A percentile compares a stretch with the other conserved stretches of the same genome.
phyloP scores from a whole-genome alignment of 2,797 vertebrate species.

The Tinamus major region DNA sequence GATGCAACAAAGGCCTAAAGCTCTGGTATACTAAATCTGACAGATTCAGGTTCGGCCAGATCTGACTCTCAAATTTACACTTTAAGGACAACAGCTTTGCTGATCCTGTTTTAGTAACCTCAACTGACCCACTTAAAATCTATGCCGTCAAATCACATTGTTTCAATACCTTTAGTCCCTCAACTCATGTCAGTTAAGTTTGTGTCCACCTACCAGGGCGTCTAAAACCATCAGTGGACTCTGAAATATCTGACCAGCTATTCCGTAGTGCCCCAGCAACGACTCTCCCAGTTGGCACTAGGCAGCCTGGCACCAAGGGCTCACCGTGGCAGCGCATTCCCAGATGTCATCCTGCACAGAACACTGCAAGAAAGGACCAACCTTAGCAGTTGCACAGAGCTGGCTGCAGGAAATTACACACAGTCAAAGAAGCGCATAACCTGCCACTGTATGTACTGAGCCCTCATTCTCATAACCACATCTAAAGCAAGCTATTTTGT shows the following conservation, averaged over 20 bases:
- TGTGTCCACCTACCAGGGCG: neutral
- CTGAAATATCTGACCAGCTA: neutral
- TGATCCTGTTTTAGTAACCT: accelerated
- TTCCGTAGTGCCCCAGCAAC: neutral
- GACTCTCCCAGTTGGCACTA: neutral
- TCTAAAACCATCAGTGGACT: neutral
- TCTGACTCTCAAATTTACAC: neutral
- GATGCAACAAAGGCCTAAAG: neutral
- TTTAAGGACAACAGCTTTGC: neutral
- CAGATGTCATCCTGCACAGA: neutral
- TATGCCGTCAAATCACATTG: neutral
- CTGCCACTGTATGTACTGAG: accelerated
- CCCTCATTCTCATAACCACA: accelerated
- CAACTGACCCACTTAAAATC: accelerated
- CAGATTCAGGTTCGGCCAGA: too few species aligned
- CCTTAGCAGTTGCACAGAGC: neutral
- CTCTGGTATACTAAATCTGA: accelerated
- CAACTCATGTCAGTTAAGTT: accelerated
- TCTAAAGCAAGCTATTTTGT: neutral
- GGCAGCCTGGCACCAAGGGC: neutral
- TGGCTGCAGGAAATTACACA: neutral
- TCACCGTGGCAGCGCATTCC: neutral
- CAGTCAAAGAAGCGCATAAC: neutral
- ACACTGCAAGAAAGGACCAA: neutral
- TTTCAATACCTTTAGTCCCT: neutral